Evolutionary conservation across 2,888 invertebrate genomes (phyloP), one percentile per base, ranked within the genome.

Genomic region (Pseudoips prasinana): DNA sequence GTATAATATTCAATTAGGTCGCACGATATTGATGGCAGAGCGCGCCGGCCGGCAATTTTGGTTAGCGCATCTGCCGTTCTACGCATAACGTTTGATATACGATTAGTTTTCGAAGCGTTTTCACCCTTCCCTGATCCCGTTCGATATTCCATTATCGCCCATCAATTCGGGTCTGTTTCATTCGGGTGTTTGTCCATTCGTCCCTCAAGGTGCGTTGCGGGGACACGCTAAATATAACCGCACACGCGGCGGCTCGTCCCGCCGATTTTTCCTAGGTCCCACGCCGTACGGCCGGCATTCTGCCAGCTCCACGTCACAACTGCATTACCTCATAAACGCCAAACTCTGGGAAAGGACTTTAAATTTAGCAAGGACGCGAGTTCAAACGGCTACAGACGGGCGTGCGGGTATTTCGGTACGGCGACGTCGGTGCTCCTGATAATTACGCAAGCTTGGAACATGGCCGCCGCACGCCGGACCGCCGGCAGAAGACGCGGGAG

Each of bases 1-100:
- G 82, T 82, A 84, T 86, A 83, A 87, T 87, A 86, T 86, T 87
- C 87, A 86, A 86, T 87, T 86, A 87, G 85, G 78, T 71, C 75
- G 51, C 64, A 45, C 70, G 64, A 75, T 86, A 86, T 86, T 86
- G 86, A 86, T 85, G 76, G 82, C 35, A 41, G 42, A 33, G 41
- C 59, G 56, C 60, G 69, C 61, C 63, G 73, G 55, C 46, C 74
- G 76, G 84, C 86, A 82, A 79, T 86, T 78, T 86, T 68, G 86
- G 86, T 86, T 71, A 71, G 84, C 77, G 69, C 86, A 86, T 85
- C 83, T 86, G 86, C 74, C 58, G 79, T 73, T 46, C 44, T 58
- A 68, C 62, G 65, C 58, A 64, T 57, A 49, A 52, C 57, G 37
- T 52, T 63, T 82, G 84, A 85, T 85, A 80, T 82, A 86, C 79